A percentile compares a stretch with the other conserved stretches of the same genome.
Conservation (phyloP, 2,113 vertebrate species). For the Balaeniceps rex region DNA sequence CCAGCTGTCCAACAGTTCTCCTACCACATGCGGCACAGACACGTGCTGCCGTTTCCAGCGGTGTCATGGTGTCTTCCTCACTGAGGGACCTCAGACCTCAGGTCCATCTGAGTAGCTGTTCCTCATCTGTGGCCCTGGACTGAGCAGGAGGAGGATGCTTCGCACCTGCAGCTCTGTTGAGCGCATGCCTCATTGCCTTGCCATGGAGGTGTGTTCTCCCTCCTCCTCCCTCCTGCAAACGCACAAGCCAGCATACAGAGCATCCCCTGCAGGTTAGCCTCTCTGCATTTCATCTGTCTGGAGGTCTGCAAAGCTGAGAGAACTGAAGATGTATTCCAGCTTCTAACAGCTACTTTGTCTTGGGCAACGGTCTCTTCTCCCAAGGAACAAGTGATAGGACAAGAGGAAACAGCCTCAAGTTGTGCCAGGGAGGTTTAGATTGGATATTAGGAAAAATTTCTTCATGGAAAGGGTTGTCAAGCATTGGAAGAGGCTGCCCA, state of each 20-base stretch:
- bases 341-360: not conserved
- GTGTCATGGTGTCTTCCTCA: not conserved
- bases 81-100: not conserved
- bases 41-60: not conserved
- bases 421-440: not conserved
- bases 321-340: not conserved
- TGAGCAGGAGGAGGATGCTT: not conserved
- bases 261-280: not conserved
- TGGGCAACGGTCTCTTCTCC: not conserved
- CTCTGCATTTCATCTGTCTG: not conserved
- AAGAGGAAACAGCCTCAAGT: not conserved
- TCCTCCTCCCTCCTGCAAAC: not conserved
- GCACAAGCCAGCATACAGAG: rapidly evolving
- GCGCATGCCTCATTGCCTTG: not conserved
- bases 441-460: not conserved
- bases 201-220: too few species aligned
- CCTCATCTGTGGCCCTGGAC: not conserved
- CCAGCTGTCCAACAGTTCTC: not conserved
- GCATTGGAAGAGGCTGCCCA: not conserved
- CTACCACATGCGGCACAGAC: rapidly evolving
- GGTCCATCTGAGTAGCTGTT: not conserved
- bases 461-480: not conserved
- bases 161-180: not conserved
- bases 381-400: not conserved
- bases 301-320: not conserved